These are phyloP conservation scores for Cydia amplana DNA, from an alignment of 1,140 invertebrate genomes.

Conservation along the genomic window DNA sequence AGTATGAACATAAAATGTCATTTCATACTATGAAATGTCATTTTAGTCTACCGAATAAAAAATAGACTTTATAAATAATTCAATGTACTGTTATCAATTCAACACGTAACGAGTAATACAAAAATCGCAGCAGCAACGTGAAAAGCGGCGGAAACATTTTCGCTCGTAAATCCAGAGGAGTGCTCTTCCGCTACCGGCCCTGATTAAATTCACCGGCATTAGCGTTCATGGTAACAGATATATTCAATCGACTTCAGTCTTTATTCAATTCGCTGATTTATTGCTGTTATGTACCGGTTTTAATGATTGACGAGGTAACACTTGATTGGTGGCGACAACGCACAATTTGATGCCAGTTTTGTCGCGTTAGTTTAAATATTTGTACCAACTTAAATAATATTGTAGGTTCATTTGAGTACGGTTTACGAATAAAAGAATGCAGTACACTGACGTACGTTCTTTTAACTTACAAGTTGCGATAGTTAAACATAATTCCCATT, in stretches of 20 bases:
- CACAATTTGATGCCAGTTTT: neutral
- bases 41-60: too few relatives aligned
- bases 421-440: too few relatives aligned
- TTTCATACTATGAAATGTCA: too few relatives aligned
- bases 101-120: slow-evolving; percentile 32
- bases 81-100: slow-evolving; percentile 29
- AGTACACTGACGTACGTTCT: too few relatives aligned
- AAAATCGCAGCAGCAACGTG: slow-evolving; percentile 22
- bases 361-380: too few relatives aligned
- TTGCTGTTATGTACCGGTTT: slow-evolving; percentile 18
- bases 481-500: too few relatives aligned
- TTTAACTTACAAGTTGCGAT: too few relatives aligned
- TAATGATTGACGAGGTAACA: slow-evolving; percentile 8
- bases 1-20: too few relatives aligned
- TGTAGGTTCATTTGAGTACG: too few relatives aligned
- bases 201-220: slow-evolving; percentile 29
- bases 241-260: slow-evolving; percentile 31
- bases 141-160: slow-evolving; percentile 32
- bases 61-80: slow-evolving; percentile 24
- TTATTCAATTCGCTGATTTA: slow-evolving; percentile 31
- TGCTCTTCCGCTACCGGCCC: slow-evolving; percentile 27
- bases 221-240: slow-evolving; percentile 32
- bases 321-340: neutral
- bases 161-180: slow-evolving; percentile 32
- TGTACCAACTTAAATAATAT: too few relatives aligned